Conservation (phyloP, 2,113 vertebrate species). For the Pterocles gutturalis region DNA sequence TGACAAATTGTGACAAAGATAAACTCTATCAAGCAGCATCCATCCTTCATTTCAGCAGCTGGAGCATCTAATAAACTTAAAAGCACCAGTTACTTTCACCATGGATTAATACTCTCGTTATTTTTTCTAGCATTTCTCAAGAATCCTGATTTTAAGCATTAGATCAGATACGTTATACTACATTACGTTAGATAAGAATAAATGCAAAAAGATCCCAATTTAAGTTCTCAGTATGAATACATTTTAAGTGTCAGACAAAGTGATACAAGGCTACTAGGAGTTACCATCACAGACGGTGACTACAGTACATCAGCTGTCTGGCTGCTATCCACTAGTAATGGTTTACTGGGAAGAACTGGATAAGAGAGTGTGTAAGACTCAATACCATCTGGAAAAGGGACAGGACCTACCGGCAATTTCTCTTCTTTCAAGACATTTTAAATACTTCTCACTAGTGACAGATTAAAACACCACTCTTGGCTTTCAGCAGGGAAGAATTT, state of each 20-base stretch:
- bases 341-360: background rate
- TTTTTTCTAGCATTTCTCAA: background rate
- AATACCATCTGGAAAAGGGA: background rate
- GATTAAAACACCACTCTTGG: background rate
- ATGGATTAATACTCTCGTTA: background rate
- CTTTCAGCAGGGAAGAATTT: background rate
- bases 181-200: background rate
- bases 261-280: background rate
- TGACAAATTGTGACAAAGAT: background rate
- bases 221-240: background rate
- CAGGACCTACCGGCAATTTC: background rate
- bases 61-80: rapidly evolving
- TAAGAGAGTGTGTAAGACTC: background rate
- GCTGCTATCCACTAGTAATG: background rate
- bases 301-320: background rate
- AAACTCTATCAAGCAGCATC: background rate
- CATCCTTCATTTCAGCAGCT: background rate
- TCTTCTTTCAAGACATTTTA: background rate
- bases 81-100: background rate
- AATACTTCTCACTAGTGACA: background rate
- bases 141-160: background rate
- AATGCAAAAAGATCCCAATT: background rate
- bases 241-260: background rate
- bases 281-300: background rate
- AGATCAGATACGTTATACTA: background rate